Evolutionary conservation across 2,888 invertebrate species (phyloP).

Genomic region (Labia minor): DNA sequence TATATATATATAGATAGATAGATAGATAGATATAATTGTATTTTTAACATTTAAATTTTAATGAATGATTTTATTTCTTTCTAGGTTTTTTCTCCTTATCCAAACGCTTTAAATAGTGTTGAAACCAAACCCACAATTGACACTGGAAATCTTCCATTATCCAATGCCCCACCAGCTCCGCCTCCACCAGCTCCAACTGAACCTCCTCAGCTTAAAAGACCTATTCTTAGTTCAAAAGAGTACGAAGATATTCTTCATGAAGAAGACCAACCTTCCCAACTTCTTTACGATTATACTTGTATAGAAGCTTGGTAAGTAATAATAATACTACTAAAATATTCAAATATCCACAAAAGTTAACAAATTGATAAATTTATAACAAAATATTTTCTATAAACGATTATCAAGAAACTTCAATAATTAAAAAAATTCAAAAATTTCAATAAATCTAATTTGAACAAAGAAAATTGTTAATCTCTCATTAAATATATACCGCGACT

Average conservation of each 20-base stretch:
- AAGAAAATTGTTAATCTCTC: too few relatives aligned
- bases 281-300: conserved; percentile 80
- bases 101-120: conserved; percentile 35
- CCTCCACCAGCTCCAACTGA: conserved; percentile 32
- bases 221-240: conserved; percentile 64
- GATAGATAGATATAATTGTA: too few relatives aligned
- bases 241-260: conserved; percentile 68
- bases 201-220: conserved; percentile 52
- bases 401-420: conserved; percentile 14
- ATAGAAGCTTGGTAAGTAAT: conserved; percentile 66
- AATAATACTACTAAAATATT: background rate
- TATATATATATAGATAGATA: too few relatives aligned
- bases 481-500: too few relatives aligned
- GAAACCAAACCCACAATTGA: conserved; percentile 27
- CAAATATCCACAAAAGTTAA: too few relatives aligned
- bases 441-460: too few relatives aligned
- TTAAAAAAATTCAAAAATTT: too few relatives aligned
- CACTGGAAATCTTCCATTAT: conserved; percentile 24
- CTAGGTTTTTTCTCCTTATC: conserved; percentile 37
- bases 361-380: too few relatives aligned
- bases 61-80: background rate
- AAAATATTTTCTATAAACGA: too few relatives aligned
- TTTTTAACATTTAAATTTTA: too few relatives aligned
- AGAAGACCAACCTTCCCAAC: conserved; percentile 59
- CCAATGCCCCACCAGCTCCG: conserved; percentile 37